Base-by-base conservation (phyloP, 1,140 invertebrate species). In the Tachypleus tridentatus region DNA sequence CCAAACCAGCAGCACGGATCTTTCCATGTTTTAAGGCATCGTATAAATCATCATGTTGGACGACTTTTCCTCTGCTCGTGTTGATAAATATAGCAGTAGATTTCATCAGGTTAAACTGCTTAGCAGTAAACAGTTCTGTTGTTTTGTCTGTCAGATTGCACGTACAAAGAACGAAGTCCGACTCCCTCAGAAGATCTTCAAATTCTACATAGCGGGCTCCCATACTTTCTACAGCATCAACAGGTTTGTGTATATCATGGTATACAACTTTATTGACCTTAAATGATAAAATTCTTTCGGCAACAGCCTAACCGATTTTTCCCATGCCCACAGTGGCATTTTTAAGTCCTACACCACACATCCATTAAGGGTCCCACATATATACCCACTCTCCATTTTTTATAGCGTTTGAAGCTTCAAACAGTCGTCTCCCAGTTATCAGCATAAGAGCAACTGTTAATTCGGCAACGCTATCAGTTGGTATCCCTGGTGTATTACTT, bases 1-100 rank as follows among this genome's bases (percentile, higher is more conserved):
- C 95, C 11, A 98, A 78, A 1, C 92, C 94, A n/a, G 93, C 93
- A 5, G 85, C 91, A 72, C 82, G 78, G 56, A 97, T 95, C 60
- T 80, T 80, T 8, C 83, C 81, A 61, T 79, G 82, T 72, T 85
- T 80, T 5, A 97, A 77, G 4, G 91, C 91, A 67, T 86, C 80
- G 65, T 87, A 82, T 47, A 95, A 76, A 6, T 86, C 89, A 56
- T 83, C 77, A 73, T 92, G 88, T 74, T 93, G 83, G 0, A 95
- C 88, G 58, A 90, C 80, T 59, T 82, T 73, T 8, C 78, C 78
- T 5, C 82, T 73, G 29, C 7, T 63, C n/a, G 86, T 84, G 73
- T 94, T 94, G 3, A 94, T 81, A 75, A 94, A 87, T 70, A 93
- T 83, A 11, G 6, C n/a, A 8, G n/a, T 54, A n/a, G 77, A 76